Conservation (phyloP, 2,888 invertebrate species). For the Euphydryas editha region DNA sequence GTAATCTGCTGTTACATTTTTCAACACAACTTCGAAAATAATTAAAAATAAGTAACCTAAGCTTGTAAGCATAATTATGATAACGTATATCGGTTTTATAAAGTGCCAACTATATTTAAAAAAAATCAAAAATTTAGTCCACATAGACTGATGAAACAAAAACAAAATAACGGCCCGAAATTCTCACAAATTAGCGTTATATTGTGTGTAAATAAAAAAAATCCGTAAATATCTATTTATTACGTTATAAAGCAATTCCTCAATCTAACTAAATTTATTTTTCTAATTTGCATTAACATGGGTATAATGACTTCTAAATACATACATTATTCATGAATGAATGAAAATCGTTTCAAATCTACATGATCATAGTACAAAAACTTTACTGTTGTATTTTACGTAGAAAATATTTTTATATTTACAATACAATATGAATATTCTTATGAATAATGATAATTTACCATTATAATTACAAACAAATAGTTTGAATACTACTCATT, state of each 20-base stretch:
- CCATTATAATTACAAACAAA: too few relatives aligned
- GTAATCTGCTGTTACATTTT: too few relatives aligned
- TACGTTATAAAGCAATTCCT: constrained; percentile 15
- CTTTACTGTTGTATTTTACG: background rate
- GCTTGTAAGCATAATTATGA: too few relatives aligned
- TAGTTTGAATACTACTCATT: background rate
- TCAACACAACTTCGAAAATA: too few relatives aligned
- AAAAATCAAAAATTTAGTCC: too few relatives aligned
- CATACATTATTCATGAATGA: constrained; percentile 24
- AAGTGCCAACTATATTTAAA: too few relatives aligned
- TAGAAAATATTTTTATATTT: background rate
- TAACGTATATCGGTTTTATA: too few relatives aligned
- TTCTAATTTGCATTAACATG: constrained; percentile 39
- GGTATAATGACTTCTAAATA: constrained; percentile 39
- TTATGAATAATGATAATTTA: too few relatives aligned
- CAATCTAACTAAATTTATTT: constrained; percentile 14
- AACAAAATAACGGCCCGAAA: background rate
- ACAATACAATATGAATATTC: background rate
- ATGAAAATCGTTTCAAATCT: constrained; percentile 10
- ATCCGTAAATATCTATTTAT: constrained; percentile 16
- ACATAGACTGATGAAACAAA: too few relatives aligned
- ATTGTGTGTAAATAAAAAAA: background rate
- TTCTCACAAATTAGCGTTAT: background rate
- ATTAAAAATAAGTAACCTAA: too few relatives aligned
- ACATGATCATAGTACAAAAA: constrained; percentile 6